Percentiles rank a stretch among this genome's conserved stretches.
Evolutionary conservation across 2,113 vertebrate species (phyloP).

Genomic region (Ochotona princeps): DNA sequence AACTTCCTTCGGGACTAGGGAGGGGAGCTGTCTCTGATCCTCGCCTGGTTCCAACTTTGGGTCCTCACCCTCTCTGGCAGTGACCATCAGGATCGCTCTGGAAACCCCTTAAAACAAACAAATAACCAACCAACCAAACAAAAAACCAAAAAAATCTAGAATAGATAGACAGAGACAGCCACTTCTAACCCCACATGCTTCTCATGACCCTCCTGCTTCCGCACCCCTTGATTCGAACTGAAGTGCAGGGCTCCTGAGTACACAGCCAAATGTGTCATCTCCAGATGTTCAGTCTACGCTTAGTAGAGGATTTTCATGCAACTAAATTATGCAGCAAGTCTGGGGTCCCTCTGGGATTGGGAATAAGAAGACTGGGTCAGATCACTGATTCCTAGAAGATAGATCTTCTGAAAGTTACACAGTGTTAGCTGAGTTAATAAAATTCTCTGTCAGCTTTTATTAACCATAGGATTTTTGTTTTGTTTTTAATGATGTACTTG

Average conservation of each 20-base stretch:
- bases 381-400: background rate
- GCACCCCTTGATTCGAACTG: background rate
- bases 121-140: no score
- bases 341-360: background rate
- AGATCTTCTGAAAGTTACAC: background rate
- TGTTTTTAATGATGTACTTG: no score
- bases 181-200: background rate
- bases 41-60: no score
- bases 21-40: no score
- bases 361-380: background rate
- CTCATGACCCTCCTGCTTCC: background rate
- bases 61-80: no score
- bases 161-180: no score
- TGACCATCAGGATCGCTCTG: no score
- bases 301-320: background rate
- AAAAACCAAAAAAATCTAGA: no score
- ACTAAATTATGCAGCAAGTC: background rate
- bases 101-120: no score
- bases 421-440: background rate
- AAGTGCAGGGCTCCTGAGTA: fast-evolving
- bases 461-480: background rate
- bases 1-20: no score
- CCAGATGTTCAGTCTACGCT: background rate
- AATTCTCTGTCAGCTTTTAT: conserved; percentile 21
- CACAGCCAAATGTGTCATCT: background rate